Conservation (phyloP, 2,113 vertebrate genomes). For the Microtus ochrogaster region DNA sequence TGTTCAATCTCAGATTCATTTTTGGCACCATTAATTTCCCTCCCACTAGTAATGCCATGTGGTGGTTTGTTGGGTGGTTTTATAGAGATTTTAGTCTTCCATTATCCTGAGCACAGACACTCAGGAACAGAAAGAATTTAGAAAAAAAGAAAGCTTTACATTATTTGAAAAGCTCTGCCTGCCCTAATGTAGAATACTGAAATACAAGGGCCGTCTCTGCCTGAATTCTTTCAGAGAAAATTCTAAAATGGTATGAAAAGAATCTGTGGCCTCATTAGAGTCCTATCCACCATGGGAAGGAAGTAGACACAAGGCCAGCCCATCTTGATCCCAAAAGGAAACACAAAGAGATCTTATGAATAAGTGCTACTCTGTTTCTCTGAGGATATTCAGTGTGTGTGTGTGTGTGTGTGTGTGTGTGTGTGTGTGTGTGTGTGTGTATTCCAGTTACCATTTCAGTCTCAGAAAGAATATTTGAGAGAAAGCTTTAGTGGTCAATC, state of each 20-base stretch:
- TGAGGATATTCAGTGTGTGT: background rate
- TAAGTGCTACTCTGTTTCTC: background rate
- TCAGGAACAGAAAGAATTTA: constrained; percentile 42
- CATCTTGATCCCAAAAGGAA: background rate
- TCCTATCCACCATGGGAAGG: background rate
- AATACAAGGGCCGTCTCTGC: background rate
- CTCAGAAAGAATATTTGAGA: background rate
- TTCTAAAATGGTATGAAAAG: constrained; percentile 36
- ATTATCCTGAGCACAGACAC: constrained; percentile 17
- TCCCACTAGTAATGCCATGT: background rate
- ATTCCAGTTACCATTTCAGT: background rate
- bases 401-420: background rate
- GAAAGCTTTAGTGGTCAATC: constrained; percentile 1
- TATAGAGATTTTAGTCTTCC: constrained; percentile 44
- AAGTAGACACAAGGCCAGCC: background rate
- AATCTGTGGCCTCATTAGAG: constrained; percentile 23
- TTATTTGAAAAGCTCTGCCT: constrained; percentile 34
- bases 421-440: background rate
- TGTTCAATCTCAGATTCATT: background rate
- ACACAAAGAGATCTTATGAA: background rate
- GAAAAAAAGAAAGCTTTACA: background rate
- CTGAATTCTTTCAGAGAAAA: constrained; percentile 46
- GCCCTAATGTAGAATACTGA: background rate
- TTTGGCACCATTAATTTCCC: constrained; percentile 8
- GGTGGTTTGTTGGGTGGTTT: background rate